Evolutionary conservation across 2,888 invertebrate species (phyloP).

Genomic region (Mermis nigrescens): DNA sequence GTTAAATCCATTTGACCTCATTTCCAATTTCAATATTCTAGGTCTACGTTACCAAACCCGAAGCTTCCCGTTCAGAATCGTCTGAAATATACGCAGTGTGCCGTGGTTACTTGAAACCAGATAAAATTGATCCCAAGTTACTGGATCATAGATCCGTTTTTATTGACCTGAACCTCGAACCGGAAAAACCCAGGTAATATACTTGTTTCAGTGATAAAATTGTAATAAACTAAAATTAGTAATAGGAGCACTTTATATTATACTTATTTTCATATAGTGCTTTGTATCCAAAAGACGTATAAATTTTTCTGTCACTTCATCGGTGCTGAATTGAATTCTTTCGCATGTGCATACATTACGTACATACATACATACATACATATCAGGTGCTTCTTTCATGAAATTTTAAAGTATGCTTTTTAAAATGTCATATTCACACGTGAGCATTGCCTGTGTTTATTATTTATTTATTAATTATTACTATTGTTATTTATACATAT

Average conservation of each 20-base stretch:
- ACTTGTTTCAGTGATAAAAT: neutral
- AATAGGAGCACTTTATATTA: neutral
- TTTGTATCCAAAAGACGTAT: too few species aligned
- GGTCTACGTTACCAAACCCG: slow-evolving; percentile 93
- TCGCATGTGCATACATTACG: too few species aligned
- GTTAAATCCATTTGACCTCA: neutral
- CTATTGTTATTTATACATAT: too few species aligned
- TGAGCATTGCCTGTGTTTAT: too few species aligned
- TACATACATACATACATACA: too few species aligned
- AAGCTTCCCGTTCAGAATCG: slow-evolving; percentile 89
- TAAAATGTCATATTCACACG: too few species aligned
- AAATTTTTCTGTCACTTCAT: neutral
- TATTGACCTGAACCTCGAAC: slow-evolving; percentile 53
- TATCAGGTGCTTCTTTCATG: too few species aligned
- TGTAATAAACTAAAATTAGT: too few species aligned
- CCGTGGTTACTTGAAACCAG: slow-evolving; percentile 73
- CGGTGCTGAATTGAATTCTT: neutral
- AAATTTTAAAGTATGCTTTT: too few species aligned
- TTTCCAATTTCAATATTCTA: slow-evolving; percentile 16
- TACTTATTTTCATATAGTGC: slow-evolving; percentile 17
- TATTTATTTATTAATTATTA: too few species aligned
- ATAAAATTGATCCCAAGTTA: slow-evolving; percentile 72
- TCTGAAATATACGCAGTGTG: slow-evolving; percentile 98
- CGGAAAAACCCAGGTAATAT: slow-evolving; percentile 46
- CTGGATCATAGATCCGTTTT: slow-evolving; percentile 79